These are phyloP conservation scores for Athalia cordata DNA, from an alignment of 2,888 invertebrate genomes.

Conservation along the genomic window DNA sequence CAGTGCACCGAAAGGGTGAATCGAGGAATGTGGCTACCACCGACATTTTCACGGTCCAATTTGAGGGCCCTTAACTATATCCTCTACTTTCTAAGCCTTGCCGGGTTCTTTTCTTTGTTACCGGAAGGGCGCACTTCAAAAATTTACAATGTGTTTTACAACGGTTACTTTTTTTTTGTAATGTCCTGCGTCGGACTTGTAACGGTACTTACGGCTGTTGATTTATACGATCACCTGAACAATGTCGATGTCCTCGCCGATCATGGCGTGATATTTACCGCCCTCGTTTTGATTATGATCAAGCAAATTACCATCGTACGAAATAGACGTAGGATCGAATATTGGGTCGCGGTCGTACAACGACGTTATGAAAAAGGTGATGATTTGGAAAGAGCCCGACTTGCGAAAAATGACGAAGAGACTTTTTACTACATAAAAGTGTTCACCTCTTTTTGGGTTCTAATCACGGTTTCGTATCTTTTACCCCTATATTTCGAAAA, in stretches of 20 bases:
- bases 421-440: background rate
- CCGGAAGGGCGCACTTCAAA: background rate
- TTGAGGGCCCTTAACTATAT: background rate
- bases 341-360: constrained; percentile 23
- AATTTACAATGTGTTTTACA: background rate
- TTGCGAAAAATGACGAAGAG: background rate
- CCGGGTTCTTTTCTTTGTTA: background rate
- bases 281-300: constrained; percentile 14
- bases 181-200: background rate
- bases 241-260: constrained; percentile 27
- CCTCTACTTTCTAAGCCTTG: constrained; percentile 9
- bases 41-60: background rate
- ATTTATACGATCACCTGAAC: background rate
- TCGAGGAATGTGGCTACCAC: background rate
- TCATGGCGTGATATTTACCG: constrained; percentile 26
- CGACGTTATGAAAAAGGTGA: background rate
- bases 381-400: background rate
- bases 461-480: constrained; percentile 18
- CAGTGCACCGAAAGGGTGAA: background rate
- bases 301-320: constrained; percentile 5
- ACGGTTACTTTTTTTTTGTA: background rate
- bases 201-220: constrained; percentile 15
- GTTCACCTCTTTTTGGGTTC: constrained; percentile 8
- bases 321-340: background rate
- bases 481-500: background rate